Evolutionary conservation across 2,888 invertebrate genomes (phyloP).

Genomic region (Epinotia brunnichana): DNA sequence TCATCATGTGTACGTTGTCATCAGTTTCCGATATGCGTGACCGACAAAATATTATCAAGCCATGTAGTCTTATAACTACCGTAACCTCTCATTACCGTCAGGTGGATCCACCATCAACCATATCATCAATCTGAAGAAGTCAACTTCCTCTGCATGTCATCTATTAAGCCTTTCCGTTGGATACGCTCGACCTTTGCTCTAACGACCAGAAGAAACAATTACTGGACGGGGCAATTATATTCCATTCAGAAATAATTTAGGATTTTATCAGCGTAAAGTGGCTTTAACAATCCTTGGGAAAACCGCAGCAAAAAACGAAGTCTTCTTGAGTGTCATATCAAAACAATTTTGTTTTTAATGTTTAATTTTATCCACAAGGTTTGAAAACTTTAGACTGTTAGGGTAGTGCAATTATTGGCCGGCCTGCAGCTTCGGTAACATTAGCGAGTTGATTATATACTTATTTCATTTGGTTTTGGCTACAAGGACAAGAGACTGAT

Average conservation of each 20-base stretch:
- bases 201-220: slow-evolving; percentile 19
- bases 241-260: slow-evolving; percentile 27
- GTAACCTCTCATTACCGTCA: slow-evolving; percentile 11
- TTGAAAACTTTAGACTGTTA: too few relatives aligned
- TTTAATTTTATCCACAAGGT: too few relatives aligned
- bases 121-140: slow-evolving; percentile 9
- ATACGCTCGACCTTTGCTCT: slow-evolving; percentile 21
- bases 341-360: too few relatives aligned
- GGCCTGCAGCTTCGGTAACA: too few relatives aligned
- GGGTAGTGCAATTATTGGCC: too few relatives aligned
- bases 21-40: neutral
- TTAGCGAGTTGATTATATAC: too few relatives aligned
- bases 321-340: neutral
- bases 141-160: slow-evolving; percentile 23
- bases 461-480: too few relatives aligned
- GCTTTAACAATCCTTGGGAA: slow-evolving; percentile 9
- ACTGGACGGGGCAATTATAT: slow-evolving; percentile 21
- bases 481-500: too few relatives aligned
- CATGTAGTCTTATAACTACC: neutral
- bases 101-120: neutral
- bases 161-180: slow-evolving; percentile 18
- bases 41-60: neutral
- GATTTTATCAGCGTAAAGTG: slow-evolving; percentile 26
- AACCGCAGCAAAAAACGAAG: neutral
- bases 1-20: too few relatives aligned